Conservation (phyloP, 37 sponge, comb jelly and placozoan genomes). For the Theonella swinhoei region DNA sequence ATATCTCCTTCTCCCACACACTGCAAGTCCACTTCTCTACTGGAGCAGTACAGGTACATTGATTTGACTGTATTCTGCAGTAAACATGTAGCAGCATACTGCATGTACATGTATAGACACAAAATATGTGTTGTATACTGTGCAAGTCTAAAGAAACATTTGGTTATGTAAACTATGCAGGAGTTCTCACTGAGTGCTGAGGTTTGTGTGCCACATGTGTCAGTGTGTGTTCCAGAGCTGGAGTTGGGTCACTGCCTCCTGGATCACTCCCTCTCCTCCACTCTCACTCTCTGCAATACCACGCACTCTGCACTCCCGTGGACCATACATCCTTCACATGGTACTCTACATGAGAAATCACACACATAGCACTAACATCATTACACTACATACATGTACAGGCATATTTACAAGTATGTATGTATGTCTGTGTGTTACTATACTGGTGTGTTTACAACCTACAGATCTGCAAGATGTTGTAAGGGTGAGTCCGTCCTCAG, state of each 20-base stretch:
- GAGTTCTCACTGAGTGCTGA: conserved; percentile 29
- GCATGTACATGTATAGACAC: background rate
- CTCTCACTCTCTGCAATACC: conserved; percentile 22
- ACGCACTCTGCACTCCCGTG: conserved; percentile 16
- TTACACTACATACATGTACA: no score
- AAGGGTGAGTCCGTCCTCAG: background rate
- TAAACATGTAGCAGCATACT: background rate
- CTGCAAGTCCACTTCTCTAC: conserved; percentile 32
- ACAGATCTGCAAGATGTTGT: conserved; percentile 34
- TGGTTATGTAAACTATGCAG: background rate
- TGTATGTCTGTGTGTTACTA: background rate
- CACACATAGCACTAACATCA: no score
- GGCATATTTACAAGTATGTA: no score
- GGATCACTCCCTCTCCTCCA: background rate
- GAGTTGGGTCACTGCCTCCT: conserved; percentile 31
- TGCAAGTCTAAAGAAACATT: no score
- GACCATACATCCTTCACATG: background rate
- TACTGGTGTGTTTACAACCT: no score
- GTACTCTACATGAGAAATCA: no score
- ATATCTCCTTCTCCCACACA: background rate
- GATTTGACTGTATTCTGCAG: background rate
- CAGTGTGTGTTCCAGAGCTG: background rate
- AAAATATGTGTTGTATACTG: background rate
- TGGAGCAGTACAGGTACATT: conserved; percentile 21
- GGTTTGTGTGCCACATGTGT: conserved; percentile 18